These are phyloP conservation scores for Heterohyrax brucei DNA, from an alignment of 2,797 vertebrate genomes.

Conservation along the genomic window DNA sequence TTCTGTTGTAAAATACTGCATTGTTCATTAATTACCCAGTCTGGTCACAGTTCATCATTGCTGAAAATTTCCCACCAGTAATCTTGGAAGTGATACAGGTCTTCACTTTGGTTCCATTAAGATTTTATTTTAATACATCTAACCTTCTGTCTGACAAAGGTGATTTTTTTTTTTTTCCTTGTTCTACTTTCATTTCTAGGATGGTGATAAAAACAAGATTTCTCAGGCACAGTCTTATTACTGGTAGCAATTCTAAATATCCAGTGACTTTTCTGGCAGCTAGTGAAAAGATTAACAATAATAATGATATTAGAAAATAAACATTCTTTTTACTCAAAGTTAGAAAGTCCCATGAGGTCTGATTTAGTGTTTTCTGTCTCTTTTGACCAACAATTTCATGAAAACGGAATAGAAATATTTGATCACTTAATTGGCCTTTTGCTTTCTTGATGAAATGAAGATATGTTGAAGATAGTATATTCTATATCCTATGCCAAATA, in stretches of 20 bases:
- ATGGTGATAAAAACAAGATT: slow-evolving; percentile 71
- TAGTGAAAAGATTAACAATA: background rate
- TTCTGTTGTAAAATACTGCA: slow-evolving; percentile 77
- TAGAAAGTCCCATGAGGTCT: slow-evolving; percentile 40
- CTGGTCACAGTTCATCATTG: slow-evolving; percentile 81
- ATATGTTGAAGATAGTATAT: slow-evolving; percentile 36
- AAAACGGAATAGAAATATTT: slow-evolving; percentile 61
- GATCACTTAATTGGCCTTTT: background rate
- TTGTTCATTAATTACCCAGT: slow-evolving; percentile 81
- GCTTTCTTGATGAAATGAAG: slow-evolving; percentile 57
- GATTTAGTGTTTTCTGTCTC: slow-evolving; percentile 24
- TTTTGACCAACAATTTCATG: slow-evolving; percentile 78
- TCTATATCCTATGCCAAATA: background rate
- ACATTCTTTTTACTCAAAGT: slow-evolving; percentile 73
- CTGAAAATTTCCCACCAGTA: slow-evolving; percentile 83
- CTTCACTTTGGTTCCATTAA: slow-evolving; percentile 85
- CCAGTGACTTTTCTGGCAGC: slow-evolving; percentile 71
- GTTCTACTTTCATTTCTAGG: slow-evolving; percentile 78
- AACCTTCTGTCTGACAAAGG: slow-evolving; percentile 84
- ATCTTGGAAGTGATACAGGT: slow-evolving; percentile 86
- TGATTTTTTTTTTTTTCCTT: slow-evolving; percentile 72
- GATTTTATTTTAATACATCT: slow-evolving; percentile 86
- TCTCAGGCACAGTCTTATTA: slow-evolving; percentile 71
- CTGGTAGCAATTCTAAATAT: slow-evolving; percentile 50
- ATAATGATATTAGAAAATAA: background rate